These are phyloP conservation scores for Harpegnathos saltator DNA, from an alignment of 1,140 invertebrate species.

Conservation along the genomic window DNA sequence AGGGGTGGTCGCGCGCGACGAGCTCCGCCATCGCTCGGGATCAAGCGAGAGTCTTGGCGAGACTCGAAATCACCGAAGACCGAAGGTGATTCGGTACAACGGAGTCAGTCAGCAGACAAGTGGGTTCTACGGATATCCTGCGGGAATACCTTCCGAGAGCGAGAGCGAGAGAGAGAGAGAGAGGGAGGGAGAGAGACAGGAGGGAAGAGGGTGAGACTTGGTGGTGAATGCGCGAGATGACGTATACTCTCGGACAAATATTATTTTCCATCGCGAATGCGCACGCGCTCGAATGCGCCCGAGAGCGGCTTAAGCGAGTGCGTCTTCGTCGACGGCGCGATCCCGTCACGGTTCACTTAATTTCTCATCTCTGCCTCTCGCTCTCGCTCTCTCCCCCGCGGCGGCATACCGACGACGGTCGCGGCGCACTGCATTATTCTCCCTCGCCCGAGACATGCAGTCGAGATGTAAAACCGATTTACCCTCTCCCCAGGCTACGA, in stretches of 20 bases:
- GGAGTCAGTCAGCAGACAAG: conserved; percentile 48
- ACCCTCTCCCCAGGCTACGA: conserved; percentile 45
- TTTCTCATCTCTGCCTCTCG: conserved; percentile 69
- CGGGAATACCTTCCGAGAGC: conserved; percentile 22
- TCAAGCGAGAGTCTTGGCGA: background rate
- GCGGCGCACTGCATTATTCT: conserved; percentile 64
- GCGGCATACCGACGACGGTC: conserved; percentile 46
- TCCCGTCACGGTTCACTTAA: conserved; percentile 75
- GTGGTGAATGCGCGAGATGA: conserved; percentile 56
- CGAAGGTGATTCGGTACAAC: conserved; percentile 1
- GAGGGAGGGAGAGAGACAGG: no score
- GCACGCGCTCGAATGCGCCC: conserved; percentile 63
- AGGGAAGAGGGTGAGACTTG: conserved; percentile 9
- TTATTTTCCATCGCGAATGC: conserved; percentile 73
- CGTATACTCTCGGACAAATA: conserved; percentile 68
- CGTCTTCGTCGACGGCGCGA: conserved; percentile 67
- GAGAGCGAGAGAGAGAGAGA: no score
- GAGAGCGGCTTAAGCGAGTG: conserved; percentile 68
- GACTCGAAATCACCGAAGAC: no score
- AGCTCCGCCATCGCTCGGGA: background rate
- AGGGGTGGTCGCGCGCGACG: background rate
- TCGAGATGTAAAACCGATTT: conserved; percentile 69
- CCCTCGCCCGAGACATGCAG: conserved; percentile 41
- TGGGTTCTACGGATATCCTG: conserved; percentile 17
- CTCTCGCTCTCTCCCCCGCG: background rate